phyloP scores from a whole-genome alignment of 2,797 vertebrate species.

The Coregonus ussuriensis region DNA sequence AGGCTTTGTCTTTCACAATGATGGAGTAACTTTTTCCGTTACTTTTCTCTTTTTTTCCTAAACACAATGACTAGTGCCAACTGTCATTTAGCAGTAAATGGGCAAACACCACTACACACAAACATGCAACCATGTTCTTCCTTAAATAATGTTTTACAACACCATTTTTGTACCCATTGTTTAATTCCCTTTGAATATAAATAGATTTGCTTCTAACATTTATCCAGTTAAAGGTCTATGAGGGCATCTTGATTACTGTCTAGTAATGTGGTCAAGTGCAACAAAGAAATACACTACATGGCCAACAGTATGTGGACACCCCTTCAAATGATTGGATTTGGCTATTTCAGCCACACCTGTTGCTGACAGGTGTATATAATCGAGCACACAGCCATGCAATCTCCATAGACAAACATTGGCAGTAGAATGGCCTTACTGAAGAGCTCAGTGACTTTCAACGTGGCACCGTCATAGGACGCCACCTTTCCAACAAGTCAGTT shows the following conservation, averaged over 20 bases:
- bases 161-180: neutral
- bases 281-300: too few relatives aligned
- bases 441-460: too few relatives aligned
- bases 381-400: too few relatives aligned
- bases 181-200: conserved; percentile 13
- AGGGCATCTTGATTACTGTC: conserved; percentile 42
- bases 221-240: conserved; percentile 7
- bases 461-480: too few relatives aligned
- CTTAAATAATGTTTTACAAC: neutral
- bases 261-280: too few relatives aligned
- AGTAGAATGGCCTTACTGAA: too few relatives aligned
- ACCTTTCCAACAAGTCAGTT: too few relatives aligned
- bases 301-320: too few relatives aligned
- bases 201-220: conserved; percentile 49
- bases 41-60: conserved; percentile 17
- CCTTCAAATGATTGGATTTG: too few relatives aligned
- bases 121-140: neutral
- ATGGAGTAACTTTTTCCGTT: conserved; percentile 26
- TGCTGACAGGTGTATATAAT: too few relatives aligned
- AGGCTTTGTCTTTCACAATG: conserved; percentile 41
- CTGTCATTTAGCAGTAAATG: conserved; percentile 1
- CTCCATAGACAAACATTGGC: too few relatives aligned
- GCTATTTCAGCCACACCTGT: too few relatives aligned
- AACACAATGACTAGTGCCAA: conserved; percentile 22
- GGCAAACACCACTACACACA: conserved; percentile 5